Conservation (phyloP, 2,888 invertebrate species). For the Drosophila quasianomalipes region DNA sequence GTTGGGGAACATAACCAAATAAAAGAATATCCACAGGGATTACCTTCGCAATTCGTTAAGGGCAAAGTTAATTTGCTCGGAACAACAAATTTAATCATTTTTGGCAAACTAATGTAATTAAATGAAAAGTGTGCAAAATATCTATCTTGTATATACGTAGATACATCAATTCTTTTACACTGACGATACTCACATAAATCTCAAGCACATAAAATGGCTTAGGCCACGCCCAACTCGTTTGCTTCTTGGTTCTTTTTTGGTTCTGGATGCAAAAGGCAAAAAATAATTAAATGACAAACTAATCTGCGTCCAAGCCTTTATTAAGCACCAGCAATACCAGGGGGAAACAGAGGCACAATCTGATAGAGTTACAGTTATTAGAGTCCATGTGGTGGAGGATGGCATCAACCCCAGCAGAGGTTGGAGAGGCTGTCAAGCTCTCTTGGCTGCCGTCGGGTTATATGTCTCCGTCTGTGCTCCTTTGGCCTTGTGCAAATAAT, state of each 20-base stretch:
- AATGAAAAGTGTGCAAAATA: slow-evolving; percentile 68
- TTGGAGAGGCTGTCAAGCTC: slow-evolving; percentile 11
- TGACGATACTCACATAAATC: slow-evolving; percentile 23
- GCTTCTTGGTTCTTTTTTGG: slow-evolving; percentile 13
- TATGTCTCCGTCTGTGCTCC: slow-evolving; percentile 18
- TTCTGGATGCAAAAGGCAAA: slow-evolving; percentile 55
- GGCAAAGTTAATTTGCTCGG: slow-evolving; percentile 41
- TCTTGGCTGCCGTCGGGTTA: slow-evolving; percentile 27
- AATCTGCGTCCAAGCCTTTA: slow-evolving; percentile 80
- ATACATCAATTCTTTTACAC: slow-evolving; percentile 10
- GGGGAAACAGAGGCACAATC: slow-evolving; percentile 32
- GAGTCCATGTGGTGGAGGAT: slow-evolving; percentile 16
- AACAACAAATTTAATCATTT: slow-evolving; percentile 70
- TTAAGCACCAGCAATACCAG: slow-evolving; percentile 62
- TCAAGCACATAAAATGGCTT: slow-evolving; percentile 14
- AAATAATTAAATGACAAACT: slow-evolving; percentile 85
- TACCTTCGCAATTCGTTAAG: slow-evolving; percentile 44
- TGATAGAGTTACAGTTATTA: slow-evolving; percentile 44
- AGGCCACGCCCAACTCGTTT: slow-evolving; percentile 21
- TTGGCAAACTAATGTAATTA: slow-evolving; percentile 74
- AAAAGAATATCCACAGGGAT: slow-evolving; percentile 63
- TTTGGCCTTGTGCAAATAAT: slow-evolving; percentile 71
- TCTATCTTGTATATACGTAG: slow-evolving; percentile 16
- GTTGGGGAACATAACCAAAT: slow-evolving; percentile 44
- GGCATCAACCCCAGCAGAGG: background rate